phyloP scores from a whole-genome alignment of 2,888 invertebrate genomes.

The Caenorhabditis sp. region DNA sequence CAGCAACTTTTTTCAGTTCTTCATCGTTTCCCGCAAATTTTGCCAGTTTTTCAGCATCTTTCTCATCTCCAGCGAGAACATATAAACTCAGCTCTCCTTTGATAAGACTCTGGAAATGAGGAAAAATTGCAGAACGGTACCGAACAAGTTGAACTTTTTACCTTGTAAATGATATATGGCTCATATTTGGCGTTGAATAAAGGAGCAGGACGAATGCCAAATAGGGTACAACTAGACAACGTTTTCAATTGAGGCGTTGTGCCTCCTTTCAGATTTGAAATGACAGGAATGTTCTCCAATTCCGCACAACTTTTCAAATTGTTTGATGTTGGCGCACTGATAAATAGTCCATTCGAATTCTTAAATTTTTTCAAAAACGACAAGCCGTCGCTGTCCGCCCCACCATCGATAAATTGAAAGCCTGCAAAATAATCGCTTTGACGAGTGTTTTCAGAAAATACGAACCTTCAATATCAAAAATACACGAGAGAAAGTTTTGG shows the following conservation, averaged over 20 bases:
- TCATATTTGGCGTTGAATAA: constrained; percentile 25
- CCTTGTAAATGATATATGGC: constrained; percentile 16
- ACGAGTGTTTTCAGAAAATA: not conserved
- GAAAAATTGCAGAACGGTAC: not conserved
- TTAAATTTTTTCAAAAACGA: constrained; percentile 20
- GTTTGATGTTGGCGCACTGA: constrained; percentile 26
- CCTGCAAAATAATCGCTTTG: not conserved
- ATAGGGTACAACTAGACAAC: constrained; percentile 9
- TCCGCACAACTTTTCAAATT: constrained; percentile 15
- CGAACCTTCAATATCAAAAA: constrained; percentile 32
- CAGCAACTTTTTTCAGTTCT: too few relatives aligned
- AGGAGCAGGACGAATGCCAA: not conserved
- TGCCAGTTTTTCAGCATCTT: constrained; percentile 30
- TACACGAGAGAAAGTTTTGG: constrained; percentile 5
- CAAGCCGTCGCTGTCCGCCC: constrained; percentile 12
- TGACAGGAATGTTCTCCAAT: constrained; percentile 13
- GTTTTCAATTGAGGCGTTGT: constrained; percentile 12
- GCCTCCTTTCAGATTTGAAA: constrained; percentile 16
- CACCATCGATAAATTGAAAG: constrained; percentile 12
- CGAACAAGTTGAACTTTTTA: not conserved
- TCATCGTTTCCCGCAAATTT: too few relatives aligned
- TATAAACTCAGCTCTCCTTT: constrained; percentile 36
- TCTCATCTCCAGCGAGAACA: constrained; percentile 42
- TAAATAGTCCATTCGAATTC: constrained; percentile 11
- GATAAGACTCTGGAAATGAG: constrained; percentile 12